These are phyloP conservation scores for Drosophila anceps DNA, from an alignment of 2,888 invertebrate genomes.

Conservation along the genomic window DNA sequence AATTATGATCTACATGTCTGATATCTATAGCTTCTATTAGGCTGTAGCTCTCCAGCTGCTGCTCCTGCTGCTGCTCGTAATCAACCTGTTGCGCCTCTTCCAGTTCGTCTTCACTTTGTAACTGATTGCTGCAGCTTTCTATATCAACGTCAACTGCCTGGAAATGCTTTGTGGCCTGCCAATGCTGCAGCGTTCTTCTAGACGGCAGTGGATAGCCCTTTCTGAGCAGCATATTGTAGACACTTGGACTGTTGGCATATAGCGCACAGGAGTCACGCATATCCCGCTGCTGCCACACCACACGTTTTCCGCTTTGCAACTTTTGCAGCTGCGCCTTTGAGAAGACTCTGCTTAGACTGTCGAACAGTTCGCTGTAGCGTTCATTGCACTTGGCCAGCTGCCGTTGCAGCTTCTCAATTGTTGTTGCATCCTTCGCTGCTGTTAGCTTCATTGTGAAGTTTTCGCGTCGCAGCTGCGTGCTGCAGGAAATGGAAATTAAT, in stretches of 20 bases:
- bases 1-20: conserved; percentile 15
- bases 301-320: conserved; percentile 25
- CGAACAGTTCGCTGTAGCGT: background rate
- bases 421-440: background rate
- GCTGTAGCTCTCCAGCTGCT: background rate
- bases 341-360: conserved; percentile 3
- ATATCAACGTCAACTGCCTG: background rate
- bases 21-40: conserved; percentile 12
- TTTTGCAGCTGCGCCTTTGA: conserved; percentile 32
- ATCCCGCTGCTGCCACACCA: conserved; percentile 26
- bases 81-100: background rate
- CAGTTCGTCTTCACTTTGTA: no score
- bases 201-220: conserved; percentile 33
- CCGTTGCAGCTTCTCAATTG: conserved; percentile 6
- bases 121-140: background rate
- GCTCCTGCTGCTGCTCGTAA: background rate
- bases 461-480: conserved; percentile 22
- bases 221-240: conserved; percentile 19
- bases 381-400: conserved; percentile 19
- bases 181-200: conserved; percentile 4
- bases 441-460: conserved; percentile 28
- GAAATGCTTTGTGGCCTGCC: background rate
- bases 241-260: conserved; percentile 2
- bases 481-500: conserved; percentile 9
- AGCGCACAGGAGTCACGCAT: conserved; percentile 17